Percentiles rank a stretch among this genome's conserved stretches.
Conservation (phyloP, 1,140 invertebrate species). For the Drepana arcuata region DNA sequence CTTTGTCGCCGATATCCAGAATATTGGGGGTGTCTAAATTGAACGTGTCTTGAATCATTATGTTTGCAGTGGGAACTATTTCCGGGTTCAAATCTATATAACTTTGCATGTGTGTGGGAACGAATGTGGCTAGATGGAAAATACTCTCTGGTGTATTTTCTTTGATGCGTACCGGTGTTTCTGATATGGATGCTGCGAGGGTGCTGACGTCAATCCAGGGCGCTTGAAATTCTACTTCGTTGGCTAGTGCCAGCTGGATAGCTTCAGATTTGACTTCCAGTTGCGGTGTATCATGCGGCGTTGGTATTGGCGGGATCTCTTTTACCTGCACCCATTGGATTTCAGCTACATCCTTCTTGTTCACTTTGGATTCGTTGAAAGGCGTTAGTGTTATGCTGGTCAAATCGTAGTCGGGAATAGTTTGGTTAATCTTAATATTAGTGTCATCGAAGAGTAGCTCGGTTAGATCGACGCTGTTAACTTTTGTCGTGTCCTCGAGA, state of each 20-base stretch:
- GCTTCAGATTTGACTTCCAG: slow-evolving; percentile 70
- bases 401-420: slow-evolving; percentile 44
- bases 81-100: slow-evolving; percentile 73
- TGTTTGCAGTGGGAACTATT: slow-evolving; percentile 38
- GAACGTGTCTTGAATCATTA: slow-evolving; percentile 39
- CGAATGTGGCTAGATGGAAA: slow-evolving; percentile 72
- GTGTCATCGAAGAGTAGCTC: slow-evolving; percentile 51
- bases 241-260: slow-evolving; percentile 78
- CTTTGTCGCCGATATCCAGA: slow-evolving; percentile 48
- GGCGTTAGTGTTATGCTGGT: slow-evolving; percentile 33
- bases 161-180: slow-evolving; percentile 69
- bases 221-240: slow-evolving; percentile 81
- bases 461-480: slow-evolving; percentile 53
- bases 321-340: slow-evolving; percentile 44
- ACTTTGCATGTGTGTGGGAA: slow-evolving; percentile 81
- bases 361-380: slow-evolving; percentile 28
- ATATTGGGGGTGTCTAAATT: slow-evolving; percentile 57
- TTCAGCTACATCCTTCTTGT: slow-evolving; percentile 23
- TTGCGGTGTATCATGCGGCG: too few relatives aligned
- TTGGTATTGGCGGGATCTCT: slow-evolving; percentile 1
- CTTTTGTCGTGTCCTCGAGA: slow-evolving; percentile 43
- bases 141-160: slow-evolving; percentile 70
- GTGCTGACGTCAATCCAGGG: slow-evolving; percentile 81
- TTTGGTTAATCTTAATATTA: slow-evolving; percentile 27
- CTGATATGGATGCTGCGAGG: slow-evolving; percentile 71